These are phyloP conservation scores for Lethocerus indicus DNA, from an alignment of 1,140 invertebrate genomes.

Conservation along the genomic window DNA sequence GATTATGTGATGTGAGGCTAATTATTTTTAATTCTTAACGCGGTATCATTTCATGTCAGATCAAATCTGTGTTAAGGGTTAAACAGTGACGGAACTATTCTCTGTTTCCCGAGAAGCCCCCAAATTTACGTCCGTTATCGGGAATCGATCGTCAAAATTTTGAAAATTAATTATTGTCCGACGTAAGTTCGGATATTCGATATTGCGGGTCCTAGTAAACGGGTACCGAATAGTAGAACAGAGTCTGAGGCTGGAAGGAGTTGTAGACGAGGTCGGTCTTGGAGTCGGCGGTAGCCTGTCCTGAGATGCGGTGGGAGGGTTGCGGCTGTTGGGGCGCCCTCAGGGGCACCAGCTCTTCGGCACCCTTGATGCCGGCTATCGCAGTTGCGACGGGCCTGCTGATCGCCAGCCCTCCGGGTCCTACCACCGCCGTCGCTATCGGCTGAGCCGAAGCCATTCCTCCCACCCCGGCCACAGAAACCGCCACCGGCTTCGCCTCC, in stretches of 20 bases:
- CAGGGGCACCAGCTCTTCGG: conserved; percentile 24
- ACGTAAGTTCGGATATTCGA: too few species aligned
- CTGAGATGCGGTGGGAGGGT: too few species aligned
- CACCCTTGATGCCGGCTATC: conserved; percentile 37
- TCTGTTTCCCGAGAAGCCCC: too few species aligned
- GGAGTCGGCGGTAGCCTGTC: conserved; percentile 18
- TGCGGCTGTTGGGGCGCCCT: too few species aligned
- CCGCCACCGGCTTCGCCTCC: conserved; percentile 49
- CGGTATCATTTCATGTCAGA: too few species aligned
- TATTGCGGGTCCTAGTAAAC: neutral
- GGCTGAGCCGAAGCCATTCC: conserved; percentile 50
- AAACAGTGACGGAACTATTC: too few species aligned
- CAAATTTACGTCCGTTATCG: too few species aligned
- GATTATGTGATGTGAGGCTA: too few species aligned
- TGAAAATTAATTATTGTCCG: too few species aligned
- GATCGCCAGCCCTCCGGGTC: conserved; percentile 42
- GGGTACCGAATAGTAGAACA: conserved; percentile 6
- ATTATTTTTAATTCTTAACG: too few species aligned
- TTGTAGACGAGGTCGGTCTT: conserved; percentile 17
- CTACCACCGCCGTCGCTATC: conserved; percentile 43
- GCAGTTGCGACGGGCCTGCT: conserved; percentile 47
- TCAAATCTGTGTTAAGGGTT: too few species aligned
- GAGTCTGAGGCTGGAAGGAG: neutral
- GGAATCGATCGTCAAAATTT: too few species aligned
- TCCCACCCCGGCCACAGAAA: conserved; percentile 29